Base-by-base conservation (phyloP, 2,888 invertebrate species). In the Hyposoter dolosus region DNA sequence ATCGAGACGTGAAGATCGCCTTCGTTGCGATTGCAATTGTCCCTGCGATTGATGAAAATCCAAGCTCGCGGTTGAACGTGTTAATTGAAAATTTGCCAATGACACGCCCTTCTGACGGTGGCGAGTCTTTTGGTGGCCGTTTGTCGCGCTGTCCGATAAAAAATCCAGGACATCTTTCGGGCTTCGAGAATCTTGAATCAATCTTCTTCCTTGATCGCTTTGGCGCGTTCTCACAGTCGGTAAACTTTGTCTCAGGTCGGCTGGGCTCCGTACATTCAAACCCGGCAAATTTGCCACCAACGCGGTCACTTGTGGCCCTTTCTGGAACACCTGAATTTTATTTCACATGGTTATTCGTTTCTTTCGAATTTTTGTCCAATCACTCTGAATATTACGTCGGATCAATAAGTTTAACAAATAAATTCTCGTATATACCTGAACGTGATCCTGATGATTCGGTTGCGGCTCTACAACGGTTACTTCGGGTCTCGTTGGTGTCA, bases 261-360 rank as follows among this genome's bases (percentile, higher is more conserved):
- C 88, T 2, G 92, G 88, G 80, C 89, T 93, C 32, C 89, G 91
- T 0, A 94, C 92, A 84, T 95, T 95, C 15, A 96, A 92, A 4
- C 96, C 96, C 0, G 96, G 96, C 50, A 96, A 93, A 90, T 96
- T 96, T 1, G 96, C 96, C 0, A 97, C 96, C 28, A 97, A 94
- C 0, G 97, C 96, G 1, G 97, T 97, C 40, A 97, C 96, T 91
- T 97, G 97, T 45, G 97, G 97, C 0, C 97, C 97, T 90, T 97
- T 96, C 93, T 97, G 97, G 92, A 97, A 97, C 69, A 97, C 96
- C 91, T 96, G 94, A 68, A 69, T n/a, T 4, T 66, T n/a, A 28
- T 82, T 28, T 5, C 5, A 72, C 35, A 50, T 65, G 4, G 32
- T 76, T 47, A 23, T 63, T 47, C 10, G 9, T 28, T 40, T 74